phyloP scores from a whole-genome alignment of 2,113 vertebrate species.

The Dipodomys merriami region DNA sequence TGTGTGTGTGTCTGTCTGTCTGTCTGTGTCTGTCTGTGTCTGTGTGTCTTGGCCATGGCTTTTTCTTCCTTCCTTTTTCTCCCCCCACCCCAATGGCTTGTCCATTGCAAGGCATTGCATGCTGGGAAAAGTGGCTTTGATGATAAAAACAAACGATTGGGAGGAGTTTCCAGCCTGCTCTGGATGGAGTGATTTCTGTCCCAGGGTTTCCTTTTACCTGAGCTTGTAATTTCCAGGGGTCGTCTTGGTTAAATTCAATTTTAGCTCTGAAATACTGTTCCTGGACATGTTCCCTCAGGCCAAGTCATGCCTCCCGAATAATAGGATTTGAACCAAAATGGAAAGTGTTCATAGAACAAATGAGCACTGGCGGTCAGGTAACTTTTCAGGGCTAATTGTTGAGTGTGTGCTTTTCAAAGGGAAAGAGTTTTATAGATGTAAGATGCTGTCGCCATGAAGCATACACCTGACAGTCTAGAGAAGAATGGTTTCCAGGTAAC shows the following conservation, averaged over 20 bases:
- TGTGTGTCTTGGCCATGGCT: too few relatives aligned
- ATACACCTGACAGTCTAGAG: background rate
- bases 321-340: constrained; percentile 50
- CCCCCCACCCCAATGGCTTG: background rate
- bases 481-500: background rate
- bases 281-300: constrained; percentile 60
- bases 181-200: constrained; percentile 17
- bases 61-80: background rate
- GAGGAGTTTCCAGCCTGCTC: constrained; percentile 21
- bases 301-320: constrained; percentile 30
- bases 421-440: background rate
- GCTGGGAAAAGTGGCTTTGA: constrained; percentile 54
- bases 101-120: constrained; percentile 58
- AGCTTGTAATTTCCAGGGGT: constrained; percentile 65
- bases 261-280: constrained; percentile 72
- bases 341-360: constrained; percentile 38
- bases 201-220: constrained; percentile 36
- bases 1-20: too few relatives aligned
- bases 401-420: background rate
- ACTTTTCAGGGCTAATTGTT: background rate
- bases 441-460: background rate
- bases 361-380: background rate
- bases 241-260: constrained; percentile 58
- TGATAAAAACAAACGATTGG: constrained; percentile 61
- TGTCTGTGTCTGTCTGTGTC: too few relatives aligned